phyloP scores from a whole-genome alignment of 2,888 invertebrate genomes.

The Cheilosia vulpina region DNA sequence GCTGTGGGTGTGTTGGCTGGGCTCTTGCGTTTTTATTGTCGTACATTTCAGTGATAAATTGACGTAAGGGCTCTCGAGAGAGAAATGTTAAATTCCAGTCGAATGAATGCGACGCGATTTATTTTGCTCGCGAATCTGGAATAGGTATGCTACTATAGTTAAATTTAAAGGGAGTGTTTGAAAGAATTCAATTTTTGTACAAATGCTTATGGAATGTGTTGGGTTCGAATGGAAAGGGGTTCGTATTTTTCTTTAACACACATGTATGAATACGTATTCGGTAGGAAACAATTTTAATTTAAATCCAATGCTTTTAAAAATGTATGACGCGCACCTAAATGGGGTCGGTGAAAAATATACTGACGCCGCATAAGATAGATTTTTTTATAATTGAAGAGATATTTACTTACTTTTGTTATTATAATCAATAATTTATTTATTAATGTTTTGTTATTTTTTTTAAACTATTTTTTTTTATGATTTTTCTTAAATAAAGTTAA shows the following conservation, averaged over 20 bases:
- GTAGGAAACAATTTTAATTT: not conserved
- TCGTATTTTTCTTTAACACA: not conserved
- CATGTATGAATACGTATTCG: not conserved
- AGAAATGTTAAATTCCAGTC: conserved; percentile 53
- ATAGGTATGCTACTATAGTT: not conserved
- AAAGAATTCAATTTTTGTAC: conserved; percentile 4
- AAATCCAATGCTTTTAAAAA: no score
- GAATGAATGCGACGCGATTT: conserved; percentile 44
- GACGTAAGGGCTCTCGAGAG: conserved; percentile 30
- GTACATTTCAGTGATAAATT: conserved; percentile 56
- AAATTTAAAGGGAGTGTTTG: conserved; percentile 8
- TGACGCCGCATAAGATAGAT: no score
- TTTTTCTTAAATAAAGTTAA: no score
- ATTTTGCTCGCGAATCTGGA: not conserved
- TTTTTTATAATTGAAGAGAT: no score
- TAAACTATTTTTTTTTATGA: no score
- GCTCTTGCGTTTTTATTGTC: conserved; percentile 2
- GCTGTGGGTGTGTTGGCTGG: not conserved
- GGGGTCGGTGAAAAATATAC: no score
- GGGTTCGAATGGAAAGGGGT: no score
- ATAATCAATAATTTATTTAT: no score
- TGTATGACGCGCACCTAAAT: no score
- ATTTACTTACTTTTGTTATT: no score
- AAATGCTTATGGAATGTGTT: not conserved
- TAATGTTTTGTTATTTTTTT: no score